Conservation (phyloP, 2,113 vertebrate genomes). For the Cinclus cinclus region DNA sequence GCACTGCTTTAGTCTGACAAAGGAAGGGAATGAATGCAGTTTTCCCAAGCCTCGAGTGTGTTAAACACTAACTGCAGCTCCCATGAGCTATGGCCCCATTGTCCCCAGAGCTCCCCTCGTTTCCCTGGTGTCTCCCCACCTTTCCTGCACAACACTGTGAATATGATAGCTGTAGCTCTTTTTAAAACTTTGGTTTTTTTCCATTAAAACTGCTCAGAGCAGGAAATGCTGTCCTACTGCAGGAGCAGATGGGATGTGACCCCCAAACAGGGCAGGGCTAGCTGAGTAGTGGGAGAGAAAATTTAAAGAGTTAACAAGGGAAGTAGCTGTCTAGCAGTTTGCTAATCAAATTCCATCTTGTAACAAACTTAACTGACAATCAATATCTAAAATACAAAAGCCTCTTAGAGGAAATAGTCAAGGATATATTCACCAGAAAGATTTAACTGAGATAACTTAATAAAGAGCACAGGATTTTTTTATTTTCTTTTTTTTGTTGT, state of each 20-base stretch:
- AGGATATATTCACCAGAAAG: constrained; percentile 48
- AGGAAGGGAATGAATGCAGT: background rate
- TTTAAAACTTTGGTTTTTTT: background rate
- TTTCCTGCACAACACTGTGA: constrained; percentile 58
- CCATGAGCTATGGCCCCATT: background rate
- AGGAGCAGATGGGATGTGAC: background rate
- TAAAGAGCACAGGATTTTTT: constrained; percentile 30
- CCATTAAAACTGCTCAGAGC: background rate
- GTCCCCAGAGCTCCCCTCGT: background rate
- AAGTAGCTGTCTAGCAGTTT: background rate
- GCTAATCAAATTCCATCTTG: constrained; percentile 18
- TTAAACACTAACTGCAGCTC: constrained; percentile 13
- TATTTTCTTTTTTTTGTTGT: background rate
- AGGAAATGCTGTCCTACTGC: background rate
- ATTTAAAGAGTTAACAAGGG: background rate
- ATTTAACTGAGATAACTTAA: constrained; percentile 36
- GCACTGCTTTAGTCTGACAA: constrained; percentile 43
- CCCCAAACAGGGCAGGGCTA: background rate
- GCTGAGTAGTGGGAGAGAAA: background rate
- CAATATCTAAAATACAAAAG: constrained; percentile 63
- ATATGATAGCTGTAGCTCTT: constrained; percentile 21
- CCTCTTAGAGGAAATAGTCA: constrained; percentile 37
- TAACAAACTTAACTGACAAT: constrained; percentile 73
- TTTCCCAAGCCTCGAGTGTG: background rate
- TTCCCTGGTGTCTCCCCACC: background rate